These are phyloP conservation scores for Cephus nigrinus DNA, from an alignment of 2,888 invertebrate species.

Conservation along the genomic window DNA sequence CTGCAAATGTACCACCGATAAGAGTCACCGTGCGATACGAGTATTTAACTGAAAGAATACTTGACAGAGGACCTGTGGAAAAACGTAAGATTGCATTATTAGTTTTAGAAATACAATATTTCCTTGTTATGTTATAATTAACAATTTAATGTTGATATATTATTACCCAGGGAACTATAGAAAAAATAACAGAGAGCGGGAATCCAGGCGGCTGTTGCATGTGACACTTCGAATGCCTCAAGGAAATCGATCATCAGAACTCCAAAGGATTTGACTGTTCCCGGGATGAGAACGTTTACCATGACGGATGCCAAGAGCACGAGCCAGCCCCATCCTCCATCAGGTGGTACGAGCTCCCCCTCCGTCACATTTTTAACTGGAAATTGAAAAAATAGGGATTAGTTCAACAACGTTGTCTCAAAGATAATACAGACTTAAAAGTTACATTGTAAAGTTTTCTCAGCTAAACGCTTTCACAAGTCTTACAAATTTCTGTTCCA, in stretches of 20 bases:
- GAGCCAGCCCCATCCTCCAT: slow-evolving; percentile 89
- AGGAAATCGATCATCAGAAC: slow-evolving; percentile 86
- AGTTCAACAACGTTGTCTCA: too few species aligned
- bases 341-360: slow-evolving; percentile 83
- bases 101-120: slow-evolving; percentile 3
- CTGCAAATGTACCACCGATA: slow-evolving; percentile 84
- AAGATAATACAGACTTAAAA: too few species aligned
- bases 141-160: slow-evolving; percentile 12
- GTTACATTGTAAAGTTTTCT: too few species aligned
- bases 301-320: slow-evolving; percentile 78
- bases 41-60: slow-evolving; percentile 85
- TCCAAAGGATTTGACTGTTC: slow-evolving; percentile 89
- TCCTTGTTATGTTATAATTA: background rate
- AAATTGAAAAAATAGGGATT: slow-evolving; percentile 1
- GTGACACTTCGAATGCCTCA: slow-evolving; percentile 80
- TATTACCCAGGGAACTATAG: slow-evolving; percentile 86
- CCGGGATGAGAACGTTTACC: slow-evolving; percentile 87
- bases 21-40: slow-evolving; percentile 87
- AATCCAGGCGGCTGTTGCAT: slow-evolving; percentile 82
- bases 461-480: too few species aligned
- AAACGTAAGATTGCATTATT: slow-evolving; percentile 37
- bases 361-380: slow-evolving; percentile 62
- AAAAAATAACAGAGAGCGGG: slow-evolving; percentile 90
- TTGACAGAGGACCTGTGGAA: slow-evolving; percentile 82
- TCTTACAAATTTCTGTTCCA: too few species aligned